Evolutionary conservation across 2,113 vertebrate genomes (phyloP).

Genomic region (Stercorarius parasiticus): DNA sequence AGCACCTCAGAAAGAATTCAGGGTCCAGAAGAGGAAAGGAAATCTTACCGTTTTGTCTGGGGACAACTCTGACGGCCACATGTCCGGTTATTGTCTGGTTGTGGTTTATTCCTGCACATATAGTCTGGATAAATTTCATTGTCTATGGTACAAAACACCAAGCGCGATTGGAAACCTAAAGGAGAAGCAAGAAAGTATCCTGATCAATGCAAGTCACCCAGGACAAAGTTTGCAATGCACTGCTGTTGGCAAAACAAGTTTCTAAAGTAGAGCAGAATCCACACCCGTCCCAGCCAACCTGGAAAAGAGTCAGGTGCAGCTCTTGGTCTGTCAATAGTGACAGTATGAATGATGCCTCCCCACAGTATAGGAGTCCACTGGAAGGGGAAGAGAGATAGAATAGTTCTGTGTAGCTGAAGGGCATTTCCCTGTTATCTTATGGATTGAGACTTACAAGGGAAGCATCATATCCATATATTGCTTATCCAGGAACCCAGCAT

Average conservation of each 20-base stretch:
- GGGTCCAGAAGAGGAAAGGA: not conserved
- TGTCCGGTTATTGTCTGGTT: constrained; percentile 80
- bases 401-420: not conserved
- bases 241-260: not conserved
- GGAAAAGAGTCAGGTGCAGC: not conserved
- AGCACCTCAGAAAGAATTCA: not conserved
- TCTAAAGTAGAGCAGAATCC: not conserved
- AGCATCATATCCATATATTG: fast-evolving
- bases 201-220: not conserved
- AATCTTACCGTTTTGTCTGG: constrained; percentile 80
- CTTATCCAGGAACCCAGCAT: not conserved
- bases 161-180: constrained; percentile 89
- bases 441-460: not conserved
- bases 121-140: constrained; percentile 87
- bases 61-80: constrained; percentile 89
- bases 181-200: not conserved
- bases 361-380: not conserved
- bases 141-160: constrained; percentile 89
- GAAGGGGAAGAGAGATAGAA: not conserved
- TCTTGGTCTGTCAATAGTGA: not conserved
- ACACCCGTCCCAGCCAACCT: not conserved
- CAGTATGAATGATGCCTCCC: not conserved
- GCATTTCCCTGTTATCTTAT: not conserved
- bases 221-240: not conserved
- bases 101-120: constrained; percentile 81